Percentiles rank a stretch among this genome's conserved stretches.
These are phyloP conservation scores for Athripsodes cinereus DNA, from an alignment of 2,888 invertebrate species.

Conservation along the genomic window DNA sequence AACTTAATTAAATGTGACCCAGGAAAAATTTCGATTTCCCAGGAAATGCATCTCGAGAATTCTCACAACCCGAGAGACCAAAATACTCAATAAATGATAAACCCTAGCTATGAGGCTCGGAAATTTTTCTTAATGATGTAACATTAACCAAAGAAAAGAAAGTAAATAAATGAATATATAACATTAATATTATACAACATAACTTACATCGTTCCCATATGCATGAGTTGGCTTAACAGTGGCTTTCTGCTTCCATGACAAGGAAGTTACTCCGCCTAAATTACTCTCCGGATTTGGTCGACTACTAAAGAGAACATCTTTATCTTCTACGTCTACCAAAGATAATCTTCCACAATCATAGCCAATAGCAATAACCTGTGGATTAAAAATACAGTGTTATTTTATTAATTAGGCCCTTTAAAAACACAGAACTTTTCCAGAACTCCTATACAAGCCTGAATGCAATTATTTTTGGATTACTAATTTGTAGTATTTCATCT, in stretches of 20 bases:
- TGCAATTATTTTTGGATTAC: too few relatives aligned
- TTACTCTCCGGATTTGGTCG: constrained; percentile 32
- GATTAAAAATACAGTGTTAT: neutral
- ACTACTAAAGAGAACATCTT: constrained; percentile 64
- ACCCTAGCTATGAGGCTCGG: too few relatives aligned
- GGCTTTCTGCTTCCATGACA: constrained; percentile 62
- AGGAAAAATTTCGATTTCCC: too few relatives aligned
- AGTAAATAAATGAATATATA: neutral
- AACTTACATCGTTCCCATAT: constrained; percentile 45
- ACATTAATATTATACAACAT: neutral
- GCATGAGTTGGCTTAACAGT: constrained; percentile 44
- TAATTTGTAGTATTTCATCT: too few relatives aligned
- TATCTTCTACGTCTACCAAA: constrained; percentile 81
- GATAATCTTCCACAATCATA: constrained; percentile 66
- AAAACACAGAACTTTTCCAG: too few relatives aligned
- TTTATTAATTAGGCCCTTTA: too few relatives aligned
- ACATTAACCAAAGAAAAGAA: neutral
- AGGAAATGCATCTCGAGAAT: too few relatives aligned
- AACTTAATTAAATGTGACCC: too few relatives aligned
- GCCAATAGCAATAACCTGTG: constrained; percentile 60
- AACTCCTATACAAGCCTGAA: too few relatives aligned
- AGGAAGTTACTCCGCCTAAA: constrained; percentile 60
- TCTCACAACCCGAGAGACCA: too few relatives aligned
- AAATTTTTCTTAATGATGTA: too few relatives aligned
- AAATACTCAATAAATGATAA: too few relatives aligned